Conservation (phyloP, 2,888 invertebrate species). For the Pristionchus exspectatus region DNA sequence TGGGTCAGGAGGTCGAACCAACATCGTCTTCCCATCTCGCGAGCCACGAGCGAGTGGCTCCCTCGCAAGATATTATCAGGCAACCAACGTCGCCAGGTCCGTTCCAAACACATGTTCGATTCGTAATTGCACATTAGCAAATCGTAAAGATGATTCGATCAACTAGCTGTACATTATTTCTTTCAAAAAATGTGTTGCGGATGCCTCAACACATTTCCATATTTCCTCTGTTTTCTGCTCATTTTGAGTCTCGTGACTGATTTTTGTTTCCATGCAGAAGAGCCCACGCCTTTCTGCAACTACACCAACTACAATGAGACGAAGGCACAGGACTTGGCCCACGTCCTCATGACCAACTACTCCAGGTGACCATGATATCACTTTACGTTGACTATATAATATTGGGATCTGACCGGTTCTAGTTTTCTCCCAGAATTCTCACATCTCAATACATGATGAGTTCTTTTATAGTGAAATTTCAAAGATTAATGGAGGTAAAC, state of each 20-base stretch:
- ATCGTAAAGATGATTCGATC: too few relatives aligned
- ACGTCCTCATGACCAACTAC: constrained; percentile 74
- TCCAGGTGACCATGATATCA: constrained; percentile 62
- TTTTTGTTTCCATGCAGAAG: constrained; percentile 28
- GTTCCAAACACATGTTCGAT: background rate
- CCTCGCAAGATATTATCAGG: constrained; percentile 34
- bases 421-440: too few relatives aligned
- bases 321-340: constrained; percentile 74
- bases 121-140: background rate
- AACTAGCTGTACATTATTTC: background rate
- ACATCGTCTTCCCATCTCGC: background rate
- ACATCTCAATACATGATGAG: too few relatives aligned
- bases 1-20: constrained; percentile 12
- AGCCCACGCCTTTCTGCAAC: constrained; percentile 49
- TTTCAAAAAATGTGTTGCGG: background rate
- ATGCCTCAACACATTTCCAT: background rate
- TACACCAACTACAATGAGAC: constrained; percentile 58
- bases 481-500: too few relatives aligned
- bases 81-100: constrained; percentile 48
- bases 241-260: background rate
- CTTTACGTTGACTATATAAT: too few relatives aligned
- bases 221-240: background rate
- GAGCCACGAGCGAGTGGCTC: constrained; percentile 17
- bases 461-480: too few relatives aligned
- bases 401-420: too few relatives aligned